Conservation (phyloP, 2,888 invertebrate species). For the Boloria euphrosyne region DNA sequence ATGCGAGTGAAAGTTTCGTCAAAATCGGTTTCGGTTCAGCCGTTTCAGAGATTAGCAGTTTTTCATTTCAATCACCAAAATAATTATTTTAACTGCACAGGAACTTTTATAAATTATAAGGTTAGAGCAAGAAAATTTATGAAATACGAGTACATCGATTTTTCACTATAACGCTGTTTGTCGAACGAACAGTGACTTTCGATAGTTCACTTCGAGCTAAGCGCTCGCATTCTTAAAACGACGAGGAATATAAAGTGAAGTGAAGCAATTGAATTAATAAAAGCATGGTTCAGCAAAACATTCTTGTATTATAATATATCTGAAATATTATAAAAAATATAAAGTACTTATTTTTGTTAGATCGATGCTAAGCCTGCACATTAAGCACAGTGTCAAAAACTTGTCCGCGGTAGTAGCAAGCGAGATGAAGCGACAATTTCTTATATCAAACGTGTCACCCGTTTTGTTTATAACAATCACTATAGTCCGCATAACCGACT, state of each 20-base stretch:
- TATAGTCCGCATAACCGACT: neutral
- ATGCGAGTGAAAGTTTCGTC: too few relatives aligned
- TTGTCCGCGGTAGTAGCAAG: neutral
- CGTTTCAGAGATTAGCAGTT: too few relatives aligned
- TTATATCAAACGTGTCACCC: neutral
- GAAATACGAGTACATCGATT: neutral
- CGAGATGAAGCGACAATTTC: neutral
- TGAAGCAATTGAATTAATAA: constrained; percentile 10
- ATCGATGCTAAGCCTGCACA: neutral
- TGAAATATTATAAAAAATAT: neutral
- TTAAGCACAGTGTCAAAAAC: neutral
- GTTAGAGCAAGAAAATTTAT: neutral
- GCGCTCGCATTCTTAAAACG: constrained; percentile 10
- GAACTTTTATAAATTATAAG: too few relatives aligned
- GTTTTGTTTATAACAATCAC: neutral
- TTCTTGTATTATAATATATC: neutral
- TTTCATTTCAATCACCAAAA: too few relatives aligned
- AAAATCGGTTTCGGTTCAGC: too few relatives aligned
- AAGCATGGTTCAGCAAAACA: neutral
- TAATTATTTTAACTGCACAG: too few relatives aligned
- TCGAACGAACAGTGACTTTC: constrained; percentile 19
- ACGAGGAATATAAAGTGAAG: constrained; percentile 20
- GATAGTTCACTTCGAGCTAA: constrained; percentile 9
- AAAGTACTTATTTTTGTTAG: too few relatives aligned
- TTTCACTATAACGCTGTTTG: constrained; percentile 1